Evolutionary conservation across 2,113 vertebrate species (phyloP).

Genomic region (Pelmatolapia mariae): DNA sequence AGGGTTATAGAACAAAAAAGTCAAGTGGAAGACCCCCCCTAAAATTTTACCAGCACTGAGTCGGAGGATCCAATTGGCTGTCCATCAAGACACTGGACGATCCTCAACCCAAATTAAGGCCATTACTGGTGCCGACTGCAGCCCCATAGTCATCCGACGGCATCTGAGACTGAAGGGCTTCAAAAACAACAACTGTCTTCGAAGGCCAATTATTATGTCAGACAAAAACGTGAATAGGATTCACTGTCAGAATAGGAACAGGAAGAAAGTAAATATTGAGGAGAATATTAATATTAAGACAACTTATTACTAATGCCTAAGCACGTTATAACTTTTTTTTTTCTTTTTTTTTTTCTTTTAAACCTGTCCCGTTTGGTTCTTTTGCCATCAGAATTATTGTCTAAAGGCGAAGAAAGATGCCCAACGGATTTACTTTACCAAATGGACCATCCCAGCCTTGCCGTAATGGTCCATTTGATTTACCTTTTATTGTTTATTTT

Average conservation of each 20-base stretch:
- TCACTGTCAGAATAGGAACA: background rate
- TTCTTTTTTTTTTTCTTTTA: too few relatives aligned
- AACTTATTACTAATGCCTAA: background rate
- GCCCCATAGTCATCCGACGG: background rate
- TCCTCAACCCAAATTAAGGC: background rate
- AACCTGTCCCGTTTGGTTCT: too few relatives aligned
- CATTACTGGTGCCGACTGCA: background rate
- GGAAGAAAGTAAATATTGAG: background rate
- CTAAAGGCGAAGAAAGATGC: too few relatives aligned
- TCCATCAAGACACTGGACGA: background rate
- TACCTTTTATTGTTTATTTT: too few relatives aligned
- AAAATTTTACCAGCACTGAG: background rate
- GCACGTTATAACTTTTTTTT: background rate
- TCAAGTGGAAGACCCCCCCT: background rate
- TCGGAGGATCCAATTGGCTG: background rate
- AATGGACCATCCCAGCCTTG: too few relatives aligned
- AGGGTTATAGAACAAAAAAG: background rate
- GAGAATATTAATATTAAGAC: background rate
- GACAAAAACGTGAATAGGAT: background rate
- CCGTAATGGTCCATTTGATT: too few relatives aligned
- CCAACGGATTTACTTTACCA: too few relatives aligned
- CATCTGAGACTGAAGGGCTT: background rate
- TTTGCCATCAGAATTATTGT: too few relatives aligned
- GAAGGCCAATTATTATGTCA: background rate
- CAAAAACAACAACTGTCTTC: background rate